Conservation (phyloP, 1,140 invertebrate species). For the Euschistus heros region DNA sequence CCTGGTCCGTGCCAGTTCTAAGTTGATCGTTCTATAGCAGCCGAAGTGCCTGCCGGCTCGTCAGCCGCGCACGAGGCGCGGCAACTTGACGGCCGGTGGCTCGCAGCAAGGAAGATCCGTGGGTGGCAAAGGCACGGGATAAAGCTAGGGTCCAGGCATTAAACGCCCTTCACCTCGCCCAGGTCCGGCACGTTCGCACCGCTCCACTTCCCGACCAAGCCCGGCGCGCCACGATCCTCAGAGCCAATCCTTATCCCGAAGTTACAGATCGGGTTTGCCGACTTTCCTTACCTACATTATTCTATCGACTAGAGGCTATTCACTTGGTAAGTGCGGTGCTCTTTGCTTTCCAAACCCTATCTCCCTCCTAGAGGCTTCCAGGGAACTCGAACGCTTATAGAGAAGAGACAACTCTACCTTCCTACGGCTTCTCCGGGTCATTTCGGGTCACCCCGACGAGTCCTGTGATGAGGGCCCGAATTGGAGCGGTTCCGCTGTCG, state of each 20-base stretch:
- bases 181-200: constrained; percentile 41
- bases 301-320: constrained; percentile 81
- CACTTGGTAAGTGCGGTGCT: constrained; percentile 62
- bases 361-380: constrained; percentile 62
- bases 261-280: too few species aligned
- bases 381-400: constrained; percentile 58
- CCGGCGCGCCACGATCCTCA: too few species aligned
- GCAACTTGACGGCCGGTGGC: neutral
- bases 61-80: neutral
- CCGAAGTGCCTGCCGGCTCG: constrained; percentile 48
- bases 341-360: constrained; percentile 58
- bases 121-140: constrained; percentile 35
- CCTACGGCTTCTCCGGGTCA: constrained; percentile 55
- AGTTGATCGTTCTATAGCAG: too few species aligned
- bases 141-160: constrained; percentile 31
- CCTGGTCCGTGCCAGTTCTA: too few species aligned
- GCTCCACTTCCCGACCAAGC: constrained; percentile 45
- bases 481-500: constrained; percentile 48
- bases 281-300: constrained; percentile 55
- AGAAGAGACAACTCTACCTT: constrained; percentile 44
- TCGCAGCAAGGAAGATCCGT: constrained; percentile 26
- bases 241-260: too few species aligned
- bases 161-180: constrained; percentile 10
- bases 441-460: constrained; percentile 45
- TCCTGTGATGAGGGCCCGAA: constrained; percentile 19